Base-by-base conservation (phyloP, 2,113 vertebrate species). In the Myrmecophaga tridactyla region DNA sequence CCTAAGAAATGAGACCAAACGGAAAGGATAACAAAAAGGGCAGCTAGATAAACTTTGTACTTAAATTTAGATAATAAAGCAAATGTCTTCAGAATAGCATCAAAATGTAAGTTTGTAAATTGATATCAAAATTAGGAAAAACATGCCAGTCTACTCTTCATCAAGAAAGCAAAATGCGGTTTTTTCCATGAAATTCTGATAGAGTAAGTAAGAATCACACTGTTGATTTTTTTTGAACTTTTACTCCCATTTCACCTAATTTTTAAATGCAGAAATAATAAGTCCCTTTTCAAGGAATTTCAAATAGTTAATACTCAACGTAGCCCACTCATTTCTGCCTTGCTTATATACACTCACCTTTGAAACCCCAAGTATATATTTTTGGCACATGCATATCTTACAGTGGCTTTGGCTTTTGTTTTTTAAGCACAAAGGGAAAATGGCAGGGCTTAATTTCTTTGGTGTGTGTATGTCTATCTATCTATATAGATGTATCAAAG, bases 241-340 rank as follows among this genome's bases (percentile, higher is more conserved):
- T 56, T 90, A 75, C 86, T 77, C 80, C 96, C 75, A 97, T 92
- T 94, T 92, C 15, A 76, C 94, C 87, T 96, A 70, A 82, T 96
- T 97, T 97, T 86, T 98, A 87, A 98, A 96, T 97, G 72, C 36
- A 84, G 92, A 98, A 97, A 86, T 96, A 97, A 98, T 96, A 97
- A 98, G 97, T 96, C 83, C 76, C 92, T 96, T 89, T 97, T 97
- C 85, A 97, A 70, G 86, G 97, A 36, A 93, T 96, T 98, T 97
- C 94, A 96, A 81, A 92, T 96, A 97, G 95, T 96, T 89, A 72
- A n/a, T 81, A 94, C 83, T 95, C 97, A 75, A 94, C 65, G 53
- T 91, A 90, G 7, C 36, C 6, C 70, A 89, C 48, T 96, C 41
- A 94, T 88, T 48, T 95, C 80, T 92, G 56, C 51, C 75, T 58